A percentile compares a stretch with the other conserved stretches of the same genome.
These are phyloP conservation scores for Stomorhina lunata DNA, from an alignment of 2,888 invertebrate genomes.

Conservation along the genomic window DNA sequence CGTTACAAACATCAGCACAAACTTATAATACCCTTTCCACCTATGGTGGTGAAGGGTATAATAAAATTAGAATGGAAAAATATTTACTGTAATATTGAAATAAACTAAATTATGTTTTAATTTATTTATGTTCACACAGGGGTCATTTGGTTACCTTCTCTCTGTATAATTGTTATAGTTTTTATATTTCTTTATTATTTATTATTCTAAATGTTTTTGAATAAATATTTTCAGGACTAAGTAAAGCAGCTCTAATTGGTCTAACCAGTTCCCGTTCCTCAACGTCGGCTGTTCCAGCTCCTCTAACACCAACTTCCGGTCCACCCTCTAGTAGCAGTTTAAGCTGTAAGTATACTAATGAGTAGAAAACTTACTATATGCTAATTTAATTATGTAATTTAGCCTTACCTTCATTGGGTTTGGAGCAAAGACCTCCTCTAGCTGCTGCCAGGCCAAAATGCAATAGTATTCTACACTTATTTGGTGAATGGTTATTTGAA, in stretches of 20 bases:
- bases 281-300: constrained; percentile 82
- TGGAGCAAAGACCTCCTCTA: constrained; percentile 84
- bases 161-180: not conserved
- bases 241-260: constrained; percentile 89
- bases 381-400: constrained; percentile 34
- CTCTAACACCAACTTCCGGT: constrained; percentile 86
- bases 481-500: constrained; percentile 98
- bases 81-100: not conserved
- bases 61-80: too few relatives aligned
- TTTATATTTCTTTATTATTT: not conserved
- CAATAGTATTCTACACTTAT: constrained; percentile 96
- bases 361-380: constrained; percentile 38
- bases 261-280: constrained; percentile 87
- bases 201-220: not conserved
- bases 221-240: constrained; percentile 83
- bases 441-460: constrained; percentile 92
- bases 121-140: not conserved
- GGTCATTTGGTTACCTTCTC: constrained; percentile 40
- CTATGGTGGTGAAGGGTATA: too few relatives aligned
- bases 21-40: too few relatives aligned
- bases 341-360: constrained; percentile 81
- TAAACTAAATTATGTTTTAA: not conserved
- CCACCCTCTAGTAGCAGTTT: constrained; percentile 85
- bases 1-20: too few relatives aligned
- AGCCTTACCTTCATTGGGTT: constrained; percentile 84